phyloP scores from a whole-genome alignment of 2,797 vertebrate genomes.

The Falco berigora region DNA sequence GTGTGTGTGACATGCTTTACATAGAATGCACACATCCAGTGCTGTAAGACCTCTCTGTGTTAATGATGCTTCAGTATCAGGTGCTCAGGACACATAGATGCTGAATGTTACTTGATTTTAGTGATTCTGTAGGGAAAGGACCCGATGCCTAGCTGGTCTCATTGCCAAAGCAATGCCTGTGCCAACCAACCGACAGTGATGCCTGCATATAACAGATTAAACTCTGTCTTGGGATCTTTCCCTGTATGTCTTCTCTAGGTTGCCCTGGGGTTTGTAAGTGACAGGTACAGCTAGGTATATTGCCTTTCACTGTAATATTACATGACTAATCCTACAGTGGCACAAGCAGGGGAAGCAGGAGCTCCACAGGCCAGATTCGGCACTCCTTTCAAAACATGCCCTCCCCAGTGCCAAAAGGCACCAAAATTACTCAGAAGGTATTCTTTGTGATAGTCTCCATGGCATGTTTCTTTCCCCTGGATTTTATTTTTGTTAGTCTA shows the following conservation, averaged over 20 bases:
- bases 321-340: not conserved
- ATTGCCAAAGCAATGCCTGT: not conserved
- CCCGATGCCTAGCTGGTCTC: not conserved
- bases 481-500: not conserved
- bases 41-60: not conserved
- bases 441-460: not conserved
- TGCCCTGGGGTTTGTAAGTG: not conserved
- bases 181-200: rapidly evolving
- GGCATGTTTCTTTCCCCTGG: not conserved
- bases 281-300: not conserved
- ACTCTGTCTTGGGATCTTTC: not conserved
- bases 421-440: not conserved
- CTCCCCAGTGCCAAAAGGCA: not conserved
- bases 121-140: not conserved
- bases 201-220: not conserved
- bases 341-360: not conserved
- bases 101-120: not conserved
- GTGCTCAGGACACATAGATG: not conserved
- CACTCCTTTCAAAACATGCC: not conserved
- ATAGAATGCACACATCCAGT: not conserved
- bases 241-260: not conserved
- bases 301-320: not conserved
- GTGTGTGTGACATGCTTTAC: not conserved
- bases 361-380: not conserved
- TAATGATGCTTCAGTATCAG: not conserved